Percentiles rank a stretch among this genome's conserved stretches.
These are phyloP conservation scores for Micropoecilia bifurca DNA, from an alignment of 2,797 vertebrate species.

Conservation along the genomic window DNA sequence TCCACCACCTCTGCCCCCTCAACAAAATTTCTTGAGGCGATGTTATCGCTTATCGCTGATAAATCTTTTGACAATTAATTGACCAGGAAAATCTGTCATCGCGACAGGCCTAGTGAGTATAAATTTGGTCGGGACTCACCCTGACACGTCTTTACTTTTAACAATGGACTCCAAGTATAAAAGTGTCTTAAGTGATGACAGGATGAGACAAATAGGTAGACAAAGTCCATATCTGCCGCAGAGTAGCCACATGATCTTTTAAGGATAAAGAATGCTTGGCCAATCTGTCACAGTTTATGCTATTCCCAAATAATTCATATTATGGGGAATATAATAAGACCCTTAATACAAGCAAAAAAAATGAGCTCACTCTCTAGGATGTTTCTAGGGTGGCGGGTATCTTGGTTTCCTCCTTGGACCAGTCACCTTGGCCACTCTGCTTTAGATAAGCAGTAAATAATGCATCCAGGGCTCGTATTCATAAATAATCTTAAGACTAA, in stretches of 20 bases:
- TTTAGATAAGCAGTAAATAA: not conserved
- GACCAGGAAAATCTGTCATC: too few relatives aligned
- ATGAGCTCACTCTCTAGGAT: not conserved
- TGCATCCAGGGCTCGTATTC: too few relatives aligned
- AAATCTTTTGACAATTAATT: too few relatives aligned
- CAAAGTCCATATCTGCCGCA: not conserved
- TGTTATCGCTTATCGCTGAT: too few relatives aligned
- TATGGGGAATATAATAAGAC: not conserved
- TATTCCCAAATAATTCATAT: not conserved
- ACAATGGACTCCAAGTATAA: not conserved
- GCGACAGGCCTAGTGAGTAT: too few relatives aligned
- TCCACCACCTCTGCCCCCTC: too few relatives aligned
- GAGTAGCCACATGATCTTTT: not conserved
- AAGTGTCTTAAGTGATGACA: not conserved
- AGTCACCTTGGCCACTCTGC: not conserved
- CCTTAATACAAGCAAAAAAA: not conserved
- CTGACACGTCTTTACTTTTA: not conserved
- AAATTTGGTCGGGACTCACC: not conserved
- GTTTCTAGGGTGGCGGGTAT: not conserved
- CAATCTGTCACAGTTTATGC: not conserved
- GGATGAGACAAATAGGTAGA: not conserved
- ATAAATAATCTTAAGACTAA: too few relatives aligned
- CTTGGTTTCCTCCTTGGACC: not conserved
- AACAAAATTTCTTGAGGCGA: too few relatives aligned
- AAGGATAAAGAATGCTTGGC: not conserved